These are phyloP conservation scores for Allophyes oxyacanthae DNA, from an alignment of 2,888 invertebrate species.

Conservation along the genomic window DNA sequence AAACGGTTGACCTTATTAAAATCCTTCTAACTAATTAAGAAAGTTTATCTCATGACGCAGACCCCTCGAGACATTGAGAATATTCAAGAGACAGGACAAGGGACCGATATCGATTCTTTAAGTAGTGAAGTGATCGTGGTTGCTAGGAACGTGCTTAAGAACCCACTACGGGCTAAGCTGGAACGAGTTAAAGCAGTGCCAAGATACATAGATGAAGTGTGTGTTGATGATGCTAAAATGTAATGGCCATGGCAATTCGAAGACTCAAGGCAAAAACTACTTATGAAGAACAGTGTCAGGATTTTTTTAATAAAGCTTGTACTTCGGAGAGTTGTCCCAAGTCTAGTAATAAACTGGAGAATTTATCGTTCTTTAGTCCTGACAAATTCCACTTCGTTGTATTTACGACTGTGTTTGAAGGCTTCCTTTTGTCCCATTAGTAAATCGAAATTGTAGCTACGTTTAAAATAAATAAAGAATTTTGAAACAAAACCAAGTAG, in stretches of 20 bases:
- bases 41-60: slow-evolving; percentile 55
- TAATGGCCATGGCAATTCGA: slow-evolving; percentile 8
- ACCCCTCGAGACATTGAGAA: slow-evolving; percentile 51
- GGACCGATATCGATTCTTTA: slow-evolving; percentile 55
- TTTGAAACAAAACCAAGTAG: no score
- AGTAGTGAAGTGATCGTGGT: slow-evolving; percentile 54
- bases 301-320: slow-evolving; percentile 16
- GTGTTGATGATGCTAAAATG: slow-evolving; percentile 33
- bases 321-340: slow-evolving; percentile 20
- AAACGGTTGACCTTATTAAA: slow-evolving; percentile 49
- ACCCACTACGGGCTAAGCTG: slow-evolving; percentile 40
- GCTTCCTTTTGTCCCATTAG: slow-evolving; percentile 15
- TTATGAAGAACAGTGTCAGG: slow-evolving; percentile 7
- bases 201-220: slow-evolving; percentile 51
- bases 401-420: slow-evolving; percentile 28
- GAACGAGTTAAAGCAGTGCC: slow-evolving; percentile 60
- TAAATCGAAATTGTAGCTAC: not conserved
- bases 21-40: slow-evolving; percentile 40
- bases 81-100: slow-evolving; percentile 52
- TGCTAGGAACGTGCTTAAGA: slow-evolving; percentile 72
- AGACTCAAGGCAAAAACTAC: slow-evolving; percentile 18
- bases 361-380: slow-evolving; percentile 28
- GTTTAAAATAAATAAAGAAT: no score
- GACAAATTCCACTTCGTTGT: slow-evolving; percentile 28
- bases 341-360: slow-evolving; percentile 41